Conservation (phyloP, 2,113 vertebrate genomes). For the Ophthalmolycus amberensis region DNA sequence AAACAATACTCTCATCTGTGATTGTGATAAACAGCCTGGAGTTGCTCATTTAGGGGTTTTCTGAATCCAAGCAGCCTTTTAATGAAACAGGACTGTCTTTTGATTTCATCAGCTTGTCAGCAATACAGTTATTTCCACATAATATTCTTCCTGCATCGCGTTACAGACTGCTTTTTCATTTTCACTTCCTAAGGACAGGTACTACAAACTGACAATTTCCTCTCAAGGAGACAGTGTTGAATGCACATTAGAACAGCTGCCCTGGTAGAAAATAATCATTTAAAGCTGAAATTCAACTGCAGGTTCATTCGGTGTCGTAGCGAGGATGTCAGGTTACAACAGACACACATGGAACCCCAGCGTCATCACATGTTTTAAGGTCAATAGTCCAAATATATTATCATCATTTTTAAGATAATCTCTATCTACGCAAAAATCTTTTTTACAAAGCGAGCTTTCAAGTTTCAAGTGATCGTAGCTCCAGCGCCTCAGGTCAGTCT, state of each 20-base stretch:
- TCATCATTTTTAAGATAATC: neutral
- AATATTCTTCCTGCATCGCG: conserved; percentile 8
- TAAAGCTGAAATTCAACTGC: conserved; percentile 24
- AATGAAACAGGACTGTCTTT: conserved; percentile 18
- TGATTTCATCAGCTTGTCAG: conserved; percentile 12
- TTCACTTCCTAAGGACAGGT: conserved; percentile 31
- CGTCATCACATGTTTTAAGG: neutral
- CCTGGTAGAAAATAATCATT: conserved; percentile 30
- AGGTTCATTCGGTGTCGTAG: conserved; percentile 9
- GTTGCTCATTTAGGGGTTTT: conserved; percentile 8
- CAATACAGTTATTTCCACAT: conserved; percentile 1
- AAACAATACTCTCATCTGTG: conserved; percentile 33
- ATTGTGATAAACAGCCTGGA: conserved; percentile 48
- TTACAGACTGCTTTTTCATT: conserved; percentile 10
- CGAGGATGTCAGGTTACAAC: neutral
- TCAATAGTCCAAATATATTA: neutral
- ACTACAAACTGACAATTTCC: conserved; percentile 21
- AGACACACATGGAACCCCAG: neutral
- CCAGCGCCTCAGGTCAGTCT: neutral
- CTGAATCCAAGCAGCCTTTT: conserved; percentile 19
- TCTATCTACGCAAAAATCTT: neutral
- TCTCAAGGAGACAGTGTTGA: conserved; percentile 49
- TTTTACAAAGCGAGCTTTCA: neutral
- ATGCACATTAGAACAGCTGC: conserved; percentile 22
- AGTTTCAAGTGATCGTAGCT: neutral